These are phyloP conservation scores for Panulirus ornatus DNA, from an alignment of 1,140 invertebrate genomes.

Conservation along the genomic window DNA sequence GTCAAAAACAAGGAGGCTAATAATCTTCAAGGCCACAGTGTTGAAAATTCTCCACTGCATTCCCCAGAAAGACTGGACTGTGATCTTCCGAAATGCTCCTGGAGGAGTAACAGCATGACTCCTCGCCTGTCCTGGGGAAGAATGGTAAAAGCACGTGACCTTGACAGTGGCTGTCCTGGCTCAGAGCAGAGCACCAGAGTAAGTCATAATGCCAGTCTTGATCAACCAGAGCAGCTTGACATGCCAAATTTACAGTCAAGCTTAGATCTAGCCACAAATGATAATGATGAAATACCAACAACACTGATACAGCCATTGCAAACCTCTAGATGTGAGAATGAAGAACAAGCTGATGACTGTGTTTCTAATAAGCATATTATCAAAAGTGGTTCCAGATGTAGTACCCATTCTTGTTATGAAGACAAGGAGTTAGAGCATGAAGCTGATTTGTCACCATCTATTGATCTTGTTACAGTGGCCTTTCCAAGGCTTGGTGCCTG, in stretches of 20 bases:
- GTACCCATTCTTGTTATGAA: neutral
- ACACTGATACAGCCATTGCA: neutral
- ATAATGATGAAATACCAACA: neutral
- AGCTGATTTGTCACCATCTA: neutral
- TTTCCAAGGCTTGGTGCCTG: neutral
- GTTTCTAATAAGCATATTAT: neutral
- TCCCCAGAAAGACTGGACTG: neutral
- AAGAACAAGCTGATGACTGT: neutral
- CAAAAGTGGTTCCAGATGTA: neutral
- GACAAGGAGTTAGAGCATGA: neutral
- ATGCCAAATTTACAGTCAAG: neutral
- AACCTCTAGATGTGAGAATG: neutral
- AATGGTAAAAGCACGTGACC: slow-evolving; percentile 15
- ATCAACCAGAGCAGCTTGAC: slow-evolving; percentile 9
- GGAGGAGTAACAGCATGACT: slow-evolving; percentile 19
- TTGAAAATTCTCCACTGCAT: neutral
- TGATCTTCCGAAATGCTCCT: slow-evolving; percentile 25
- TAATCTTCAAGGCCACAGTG: neutral
- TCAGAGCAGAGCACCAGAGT: slow-evolving; percentile 52
- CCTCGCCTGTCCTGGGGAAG: slow-evolving; percentile 13
- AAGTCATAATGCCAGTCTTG: slow-evolving; percentile 57
- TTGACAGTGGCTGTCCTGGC: slow-evolving; percentile 61
- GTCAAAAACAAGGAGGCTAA: neutral
- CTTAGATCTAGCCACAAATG: slow-evolving; percentile 4
- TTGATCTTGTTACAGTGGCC: neutral